Evolutionary conservation across 2,113 vertebrate genomes (phyloP).

Genomic region (Clarias batrachus): DNA sequence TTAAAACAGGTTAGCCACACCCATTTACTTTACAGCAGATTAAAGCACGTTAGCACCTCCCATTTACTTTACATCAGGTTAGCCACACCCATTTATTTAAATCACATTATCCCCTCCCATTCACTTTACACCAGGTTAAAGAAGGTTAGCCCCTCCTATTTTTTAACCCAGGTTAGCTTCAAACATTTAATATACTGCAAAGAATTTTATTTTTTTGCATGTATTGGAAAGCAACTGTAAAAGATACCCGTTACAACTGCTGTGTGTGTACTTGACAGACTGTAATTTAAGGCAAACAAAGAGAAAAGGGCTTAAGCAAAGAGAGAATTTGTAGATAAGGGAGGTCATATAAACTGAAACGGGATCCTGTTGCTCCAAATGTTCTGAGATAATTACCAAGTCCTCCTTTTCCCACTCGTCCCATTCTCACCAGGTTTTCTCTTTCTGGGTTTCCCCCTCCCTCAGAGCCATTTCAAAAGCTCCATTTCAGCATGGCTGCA

Average conservation of each 20-base stretch:
- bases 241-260: constrained; percentile 22
- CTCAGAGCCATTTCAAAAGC: constrained; percentile 53
- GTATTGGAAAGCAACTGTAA: constrained; percentile 11
- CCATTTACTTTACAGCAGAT: not conserved
- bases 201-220: not conserved
- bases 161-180: too few species aligned
- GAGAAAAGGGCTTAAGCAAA: constrained; percentile 1
- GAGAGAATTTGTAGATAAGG: constrained; percentile 25
- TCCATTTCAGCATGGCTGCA: constrained; percentile 55
- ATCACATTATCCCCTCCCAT: too few species aligned
- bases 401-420: constrained; percentile 5
- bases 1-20: too few species aligned
- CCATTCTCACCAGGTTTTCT: constrained; percentile 32
- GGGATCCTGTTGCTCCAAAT: constrained; percentile 40
- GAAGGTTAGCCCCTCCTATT: too few species aligned
- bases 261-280: not conserved
- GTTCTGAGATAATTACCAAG: constrained; percentile 47
- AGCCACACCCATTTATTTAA: not conserved
- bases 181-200: too few species aligned
- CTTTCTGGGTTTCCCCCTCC: not conserved
- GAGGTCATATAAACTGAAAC: constrained; percentile 45
- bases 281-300: constrained; percentile 3
- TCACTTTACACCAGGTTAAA: too few species aligned
- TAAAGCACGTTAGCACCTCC: not conserved
- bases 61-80: not conserved